These are phyloP conservation scores for Anolis apletophallus DNA, from an alignment of 2,797 vertebrate genomes.

Conservation along the genomic window DNA sequence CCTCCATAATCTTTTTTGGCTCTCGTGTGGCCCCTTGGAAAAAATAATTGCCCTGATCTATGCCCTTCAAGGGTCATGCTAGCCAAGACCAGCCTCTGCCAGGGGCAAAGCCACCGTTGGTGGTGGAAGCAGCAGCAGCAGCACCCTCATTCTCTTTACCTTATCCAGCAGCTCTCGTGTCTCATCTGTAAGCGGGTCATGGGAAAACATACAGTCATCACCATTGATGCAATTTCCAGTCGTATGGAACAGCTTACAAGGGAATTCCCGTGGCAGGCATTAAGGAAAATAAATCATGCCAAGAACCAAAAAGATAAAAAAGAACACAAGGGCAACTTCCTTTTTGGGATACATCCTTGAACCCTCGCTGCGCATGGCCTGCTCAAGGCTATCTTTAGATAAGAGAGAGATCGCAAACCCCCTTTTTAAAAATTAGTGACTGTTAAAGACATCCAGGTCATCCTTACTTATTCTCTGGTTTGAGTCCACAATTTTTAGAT, in stretches of 20 bases:
- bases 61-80: too few species aligned
- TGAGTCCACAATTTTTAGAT: neutral
- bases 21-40: too few species aligned
- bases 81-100: neutral
- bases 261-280: conserved; percentile 88
- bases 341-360: neutral
- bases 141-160: conserved; percentile 69
- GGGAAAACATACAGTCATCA: conserved; percentile 97
- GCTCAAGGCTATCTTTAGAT: neutral
- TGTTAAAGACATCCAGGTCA: too few species aligned
- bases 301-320: neutral
- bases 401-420: too few species aligned
- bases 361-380: neutral
- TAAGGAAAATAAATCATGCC: conserved; percentile 75
- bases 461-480: too few species aligned
- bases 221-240: conserved; percentile 95
- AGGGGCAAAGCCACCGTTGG: too few species aligned
- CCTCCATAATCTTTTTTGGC: too few species aligned
- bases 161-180: conserved; percentile 93
- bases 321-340: too few species aligned
- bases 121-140: fast-evolving
- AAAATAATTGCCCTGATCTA: too few species aligned
- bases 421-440: too few species aligned
- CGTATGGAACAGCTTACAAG: conserved; percentile 95
- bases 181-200: conserved; percentile 89